phyloP scores from a whole-genome alignment of 2,888 invertebrate species.

The Apamea anceps region DNA sequence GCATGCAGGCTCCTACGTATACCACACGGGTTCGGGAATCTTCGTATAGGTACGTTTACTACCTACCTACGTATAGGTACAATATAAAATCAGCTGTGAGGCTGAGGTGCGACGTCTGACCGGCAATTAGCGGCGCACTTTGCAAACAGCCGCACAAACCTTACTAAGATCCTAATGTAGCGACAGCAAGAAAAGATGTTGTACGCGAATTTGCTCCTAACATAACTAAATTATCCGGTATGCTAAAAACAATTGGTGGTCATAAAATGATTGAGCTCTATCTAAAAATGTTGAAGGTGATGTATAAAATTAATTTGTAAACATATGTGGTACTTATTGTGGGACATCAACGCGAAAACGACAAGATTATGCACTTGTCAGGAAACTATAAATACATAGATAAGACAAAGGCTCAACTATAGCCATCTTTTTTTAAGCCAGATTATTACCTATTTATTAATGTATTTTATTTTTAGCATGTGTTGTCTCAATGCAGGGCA shows the following conservation, averaged over 20 bases:
- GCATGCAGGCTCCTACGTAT: constrained; percentile 17
- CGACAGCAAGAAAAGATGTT: constrained; percentile 63
- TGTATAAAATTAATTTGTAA: not conserved
- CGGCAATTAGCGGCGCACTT: constrained; percentile 86
- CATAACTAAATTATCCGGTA: not conserved
- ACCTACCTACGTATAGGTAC: constrained; percentile 38
- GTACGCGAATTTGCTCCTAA: not conserved
- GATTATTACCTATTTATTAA: not conserved
- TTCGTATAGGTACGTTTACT: constrained; percentile 37
- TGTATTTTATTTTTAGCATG: not conserved
- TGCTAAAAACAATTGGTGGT: not conserved
- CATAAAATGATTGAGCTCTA: not conserved
- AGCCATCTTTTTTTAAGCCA: not conserved
- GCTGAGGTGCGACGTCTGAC: constrained; percentile 79
- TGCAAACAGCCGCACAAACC: constrained; percentile 80
- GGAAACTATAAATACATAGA: too few relatives aligned
- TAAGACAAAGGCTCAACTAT: not conserved
- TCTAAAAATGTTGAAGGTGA: not conserved
- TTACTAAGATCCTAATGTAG: constrained; percentile 66
- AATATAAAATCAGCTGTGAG: constrained; percentile 80
- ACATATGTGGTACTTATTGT: not conserved
- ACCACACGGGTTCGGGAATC: constrained; percentile 28
- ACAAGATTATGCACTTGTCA: not conserved
- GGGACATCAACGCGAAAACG: not conserved
- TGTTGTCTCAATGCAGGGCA: not conserved